Evolutionary conservation across 2,113 vertebrate genomes (phyloP), one percentile per base, ranked within the genome.

Genomic region (Neomonachus schauinslandi): DNA sequence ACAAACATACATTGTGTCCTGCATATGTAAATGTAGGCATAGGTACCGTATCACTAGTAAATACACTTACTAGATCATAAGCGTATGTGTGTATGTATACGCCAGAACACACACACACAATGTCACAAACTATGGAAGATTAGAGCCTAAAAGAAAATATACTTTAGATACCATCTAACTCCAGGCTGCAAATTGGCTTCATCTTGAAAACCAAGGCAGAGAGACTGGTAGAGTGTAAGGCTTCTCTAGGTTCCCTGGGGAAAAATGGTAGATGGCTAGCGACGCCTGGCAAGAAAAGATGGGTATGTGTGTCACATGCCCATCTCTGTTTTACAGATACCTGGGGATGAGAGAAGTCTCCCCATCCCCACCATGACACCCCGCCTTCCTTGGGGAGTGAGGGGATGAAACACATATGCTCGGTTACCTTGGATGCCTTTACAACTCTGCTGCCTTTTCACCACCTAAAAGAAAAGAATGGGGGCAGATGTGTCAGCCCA

Each of bases 381-480:
- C 67, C 11, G 0, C 22, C 39, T 63, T 46, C 46, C 36, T 11
- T 2, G 4, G 53, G 84, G 26, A 63, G 16, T 24, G 7, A 72
- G 0, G 18, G 36, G 7, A 72, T 26, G 36, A 76, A 53, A 55
- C 4, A 0, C 0, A 4, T 4, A 0, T 4, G 1, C 7, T 26
- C 33, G 24, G 49, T 94, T 84, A 97, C 96, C 97, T 95, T 59
- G 59, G 21, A 57, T 1, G 59, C 39, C 72, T 71, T 36, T 65
- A 46, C 36, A 13, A 61, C 19, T 82, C 97, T 42, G 83, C 76
- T 33, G 92, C 89, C 46, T 92, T 42, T 19, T 88, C 49, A 42
- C 69, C 74, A 91, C 76, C 97, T 97, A 33, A 2, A 91, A 94
- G 84, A 92, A 33, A 76, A 95, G 71, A 49, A 71, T 0, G 0